Evolutionary conservation across 2,113 vertebrate species (phyloP).

Genomic region (Notothenia coriiceps): DNA sequence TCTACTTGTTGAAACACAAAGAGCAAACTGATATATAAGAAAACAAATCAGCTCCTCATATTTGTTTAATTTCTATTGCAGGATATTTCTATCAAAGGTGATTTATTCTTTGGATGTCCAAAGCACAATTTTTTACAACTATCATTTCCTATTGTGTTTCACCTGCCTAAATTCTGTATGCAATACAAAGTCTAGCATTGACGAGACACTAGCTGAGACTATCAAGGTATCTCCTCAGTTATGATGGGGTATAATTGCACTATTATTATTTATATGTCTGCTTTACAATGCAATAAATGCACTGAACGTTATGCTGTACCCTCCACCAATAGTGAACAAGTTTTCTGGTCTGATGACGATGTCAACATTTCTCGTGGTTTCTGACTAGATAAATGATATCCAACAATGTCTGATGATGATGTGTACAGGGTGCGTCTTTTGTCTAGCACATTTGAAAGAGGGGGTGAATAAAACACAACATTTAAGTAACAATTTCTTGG

Average conservation of each 20-base stretch:
- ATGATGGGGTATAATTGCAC: conserved; percentile 83
- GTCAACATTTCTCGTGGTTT: conserved; percentile 54
- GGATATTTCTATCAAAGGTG: conserved; percentile 67
- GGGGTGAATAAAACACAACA: conserved; percentile 70
- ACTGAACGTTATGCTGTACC: conserved; percentile 78
- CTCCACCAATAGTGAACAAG: conserved; percentile 70
- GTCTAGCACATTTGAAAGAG: conserved; percentile 63
- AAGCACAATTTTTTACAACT: conserved; percentile 81
- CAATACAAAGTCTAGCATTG: conserved; percentile 82
- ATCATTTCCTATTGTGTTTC: conserved; percentile 69
- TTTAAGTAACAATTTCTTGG: conserved; percentile 55
- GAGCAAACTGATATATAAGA: conserved; percentile 55
- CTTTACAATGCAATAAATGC: conserved; percentile 85
- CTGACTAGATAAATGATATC: conserved; percentile 49
- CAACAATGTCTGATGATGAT: conserved; percentile 57
- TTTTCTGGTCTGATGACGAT: conserved; percentile 60
- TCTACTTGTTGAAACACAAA: conserved; percentile 48
- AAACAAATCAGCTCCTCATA: conserved; percentile 35
- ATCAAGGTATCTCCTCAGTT: conserved; percentile 76
- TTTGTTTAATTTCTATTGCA: conserved; percentile 61
- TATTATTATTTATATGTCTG: conserved; percentile 81
- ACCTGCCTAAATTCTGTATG: conserved; percentile 82
- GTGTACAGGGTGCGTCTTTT: conserved; percentile 64
- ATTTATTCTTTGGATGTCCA: conserved; percentile 63
- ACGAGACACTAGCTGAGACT: conserved; percentile 77